Base-by-base conservation (phyloP, 2,888 invertebrate species). In the Mythimna lalbum region DNA sequence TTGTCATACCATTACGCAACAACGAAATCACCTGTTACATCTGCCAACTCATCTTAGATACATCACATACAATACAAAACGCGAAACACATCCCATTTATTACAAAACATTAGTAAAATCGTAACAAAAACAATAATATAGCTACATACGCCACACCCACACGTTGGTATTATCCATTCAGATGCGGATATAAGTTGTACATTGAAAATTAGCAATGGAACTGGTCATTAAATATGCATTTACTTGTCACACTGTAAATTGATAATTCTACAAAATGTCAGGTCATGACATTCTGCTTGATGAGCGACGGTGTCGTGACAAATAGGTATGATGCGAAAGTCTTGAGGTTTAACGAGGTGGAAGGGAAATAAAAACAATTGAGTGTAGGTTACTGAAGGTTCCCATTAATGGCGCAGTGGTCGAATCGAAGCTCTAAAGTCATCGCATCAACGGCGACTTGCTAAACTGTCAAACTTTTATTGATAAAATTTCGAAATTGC, bases 171-270 rank as follows among this genome's bases (percentile, higher is more conserved):
- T 73, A 72, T 67, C 33, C 70, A 80, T 67, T 21, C 64, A 49
- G 57, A 69, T 53, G 43, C 68, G 63, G 53, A 76, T 67, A 69
- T 47, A 73, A 59, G 12, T 47, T 57, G 21, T 63, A 53, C 73
- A 81, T 79, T 77, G 81, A 81, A 79, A 73, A 83, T 83, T 81
- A 79, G 79, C 73, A 67, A 83, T 75, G 66, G 57, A 75, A 72
- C 71, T 47, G 27, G n/a, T 62, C 74, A 82, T 82, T 82, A 80
- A 69, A 82, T 80, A 64, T 60, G 33, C 82, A 82, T 82, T 82
- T 75, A 72, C 74, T 61, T 71, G 79, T 76, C 77, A 73, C 71
- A 79, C 47, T 57, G 63, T 57, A 78, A 80, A 83, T 80, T 81
- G 83, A 73, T 80, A 77, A 81, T 81, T 75, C 55, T 55, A 70